Base-by-base conservation (phyloP, 2,888 invertebrate species). In the Cremastobaeus sp. region DNA sequence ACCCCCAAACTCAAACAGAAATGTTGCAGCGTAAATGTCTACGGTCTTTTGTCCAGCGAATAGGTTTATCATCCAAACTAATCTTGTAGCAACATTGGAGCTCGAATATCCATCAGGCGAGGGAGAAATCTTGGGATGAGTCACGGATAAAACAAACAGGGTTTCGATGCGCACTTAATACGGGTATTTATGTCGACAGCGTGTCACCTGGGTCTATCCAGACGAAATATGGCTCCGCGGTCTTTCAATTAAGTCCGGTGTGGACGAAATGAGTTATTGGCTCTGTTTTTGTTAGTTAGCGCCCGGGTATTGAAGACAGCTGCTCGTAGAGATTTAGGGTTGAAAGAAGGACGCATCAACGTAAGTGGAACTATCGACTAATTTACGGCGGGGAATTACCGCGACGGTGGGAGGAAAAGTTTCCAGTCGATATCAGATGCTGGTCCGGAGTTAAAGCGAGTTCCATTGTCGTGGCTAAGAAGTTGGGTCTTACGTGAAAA, bases 161-260 rank as follows among this genome's bases (percentile, higher is more conserved):
- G 17, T 41, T 59, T 9, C 15, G 11, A 15, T 15, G 34, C 45
- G 45, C 35, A 35, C 12, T 25, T 45, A 59, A 59, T 45, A 17
- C 45, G 25, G n/a, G 9, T 48, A 60, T 60, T 47, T 60, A 37
- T 39, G 48, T 60, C 60, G 48, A 50, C 39, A 17, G 28, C 14
- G 17, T 60, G 48, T 60, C 60, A 59, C 62, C 62, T 52, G 62
- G 37, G 52, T 52, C 52, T 30, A 14, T 35, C 35, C 15, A 35
- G 30, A 52, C 30, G 12, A 66, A 55, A 48, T 66, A 55, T 41
- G 21, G 65, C 37, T 37, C 21, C 50, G 48, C 21, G 17, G 57
- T 50, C 50, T 57, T 57, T 59, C 50, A 68, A 68, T 68, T 68
- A 68, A 59, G 50, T 43, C 21, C 0, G 28, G n/a, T 35, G 47